phyloP scores from a whole-genome alignment of 2,113 vertebrate species.

The Mionectes macconnelli region DNA sequence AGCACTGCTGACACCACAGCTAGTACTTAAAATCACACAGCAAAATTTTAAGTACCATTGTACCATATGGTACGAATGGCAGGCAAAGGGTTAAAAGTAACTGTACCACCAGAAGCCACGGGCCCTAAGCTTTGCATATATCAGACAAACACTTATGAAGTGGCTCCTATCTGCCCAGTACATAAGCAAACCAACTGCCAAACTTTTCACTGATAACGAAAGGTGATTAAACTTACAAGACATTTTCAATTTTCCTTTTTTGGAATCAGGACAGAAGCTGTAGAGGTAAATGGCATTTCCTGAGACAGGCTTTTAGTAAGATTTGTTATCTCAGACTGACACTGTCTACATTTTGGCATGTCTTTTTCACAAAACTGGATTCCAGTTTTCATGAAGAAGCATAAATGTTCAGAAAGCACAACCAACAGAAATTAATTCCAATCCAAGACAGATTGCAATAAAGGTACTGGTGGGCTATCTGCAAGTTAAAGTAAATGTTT shows the following conservation, averaged over 20 bases:
- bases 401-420: background rate
- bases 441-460: background rate
- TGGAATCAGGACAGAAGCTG: constrained; percentile 26
- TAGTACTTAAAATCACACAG: background rate
- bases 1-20: background rate
- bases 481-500: background rate
- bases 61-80: constrained; percentile 7
- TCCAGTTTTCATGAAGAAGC: background rate
- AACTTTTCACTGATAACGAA: constrained; percentile 43
- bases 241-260: constrained; percentile 55
- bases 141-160: constrained; percentile 27
- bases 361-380: background rate
- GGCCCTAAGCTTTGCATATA: background rate
- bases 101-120: constrained; percentile 7
- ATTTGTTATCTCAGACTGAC: constrained; percentile 2
- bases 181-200: constrained; percentile 51
- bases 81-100: constrained; percentile 60
- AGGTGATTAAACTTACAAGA: constrained; percentile 31
- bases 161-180: constrained; percentile 36
- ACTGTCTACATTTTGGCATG: background rate
- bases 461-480: background rate
- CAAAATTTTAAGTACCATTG: background rate
- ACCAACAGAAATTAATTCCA: background rate
- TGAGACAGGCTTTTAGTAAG: constrained; percentile 26
- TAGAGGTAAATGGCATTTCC: constrained; percentile 52